Evolutionary conservation across 2,888 invertebrate genomes (phyloP).

Genomic region (Seira ritae): DNA sequence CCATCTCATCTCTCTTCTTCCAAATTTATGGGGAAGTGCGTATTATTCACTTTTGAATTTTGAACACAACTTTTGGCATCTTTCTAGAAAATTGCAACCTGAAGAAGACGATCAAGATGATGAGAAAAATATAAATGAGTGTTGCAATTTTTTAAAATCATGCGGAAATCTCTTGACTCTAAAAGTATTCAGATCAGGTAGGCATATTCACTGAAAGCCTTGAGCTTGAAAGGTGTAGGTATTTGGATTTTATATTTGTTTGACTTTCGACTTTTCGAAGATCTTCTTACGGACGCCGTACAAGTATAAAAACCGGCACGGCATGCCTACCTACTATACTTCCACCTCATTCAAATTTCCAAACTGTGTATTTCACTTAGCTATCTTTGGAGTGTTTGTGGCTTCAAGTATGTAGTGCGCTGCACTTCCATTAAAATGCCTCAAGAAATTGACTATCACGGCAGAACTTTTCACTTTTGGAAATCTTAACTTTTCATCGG

Average conservation of each 20-base stretch:
- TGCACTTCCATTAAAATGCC: not conserved
- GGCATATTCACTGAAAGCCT: slow-evolving; percentile 26
- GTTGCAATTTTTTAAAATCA: too few species aligned
- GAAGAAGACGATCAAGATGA: not conserved
- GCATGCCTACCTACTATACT: too few species aligned
- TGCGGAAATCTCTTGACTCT: not conserved
- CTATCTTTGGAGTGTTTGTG: too few species aligned
- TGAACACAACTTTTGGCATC: not conserved
- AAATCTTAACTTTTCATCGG: not conserved
- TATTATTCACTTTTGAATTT: not conserved
- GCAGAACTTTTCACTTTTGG: not conserved
- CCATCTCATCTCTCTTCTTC: not conserved
- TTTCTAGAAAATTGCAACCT: not conserved
- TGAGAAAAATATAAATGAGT: not conserved
- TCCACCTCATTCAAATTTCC: too few species aligned
- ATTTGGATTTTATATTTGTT: not conserved
- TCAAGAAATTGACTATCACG: not conserved
- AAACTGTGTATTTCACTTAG: too few species aligned
- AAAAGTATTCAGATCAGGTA: not conserved
- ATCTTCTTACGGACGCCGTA: too few species aligned
- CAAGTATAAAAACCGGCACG: too few species aligned
- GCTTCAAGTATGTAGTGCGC: not conserved
- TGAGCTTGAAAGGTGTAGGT: slow-evolving; percentile 40
- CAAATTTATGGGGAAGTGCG: not conserved
- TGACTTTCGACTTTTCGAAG: too few species aligned